Evolutionary conservation across 2,113 vertebrate genomes (phyloP), one percentile per base, ranked within the genome.

Genomic region (Hyperoodon ampullatus): DNA sequence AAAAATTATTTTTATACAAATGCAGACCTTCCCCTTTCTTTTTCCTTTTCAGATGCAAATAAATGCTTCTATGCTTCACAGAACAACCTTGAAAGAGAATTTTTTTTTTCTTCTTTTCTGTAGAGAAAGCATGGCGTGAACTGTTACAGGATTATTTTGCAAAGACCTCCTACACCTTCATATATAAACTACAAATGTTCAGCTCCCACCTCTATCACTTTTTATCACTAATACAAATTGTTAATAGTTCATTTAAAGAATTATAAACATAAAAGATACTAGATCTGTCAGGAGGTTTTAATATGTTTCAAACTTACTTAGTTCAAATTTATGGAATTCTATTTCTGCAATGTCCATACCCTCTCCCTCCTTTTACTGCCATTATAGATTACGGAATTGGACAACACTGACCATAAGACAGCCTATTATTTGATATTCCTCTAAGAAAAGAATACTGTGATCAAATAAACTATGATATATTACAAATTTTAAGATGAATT

Each of bases 1-100:
- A 50, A 81, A 85, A 93, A 47, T 28, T n/a, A 90, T 66, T 83
- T 92, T 87, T 89, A 63, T 42, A 66, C 47, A 85, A 89, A 88
- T 60, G 60, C 19, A 88, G 71, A 80, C 9, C 21, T 47, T 83
- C 75, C 42, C 35, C 58, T 83, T 86, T 86, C 42, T 90, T 74
- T 30, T 83, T 83, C 70, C 44, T 53, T 61, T 72, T 55, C 84
- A 92, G 33, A 92, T 88, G 47, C 55, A 92, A 78, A 75, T n/a
- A 89, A 83, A 85, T 85, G 53, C 19, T 80, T 89, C 53, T 89
- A 23, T 83, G 82, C 35, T 53, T 91, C 63, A 87, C 24, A 84
- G 63, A 78, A 26, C 42, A 83, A 77, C 3, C 55, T 58, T 3
- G 23, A 77, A 75, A 53, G 66, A 28, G 8, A 30, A 5, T 5